Percentiles rank a stretch among this genome's conserved stretches.
Evolutionary conservation across 2,797 vertebrate genomes (phyloP).

Genomic region (Falco peregrinus): DNA sequence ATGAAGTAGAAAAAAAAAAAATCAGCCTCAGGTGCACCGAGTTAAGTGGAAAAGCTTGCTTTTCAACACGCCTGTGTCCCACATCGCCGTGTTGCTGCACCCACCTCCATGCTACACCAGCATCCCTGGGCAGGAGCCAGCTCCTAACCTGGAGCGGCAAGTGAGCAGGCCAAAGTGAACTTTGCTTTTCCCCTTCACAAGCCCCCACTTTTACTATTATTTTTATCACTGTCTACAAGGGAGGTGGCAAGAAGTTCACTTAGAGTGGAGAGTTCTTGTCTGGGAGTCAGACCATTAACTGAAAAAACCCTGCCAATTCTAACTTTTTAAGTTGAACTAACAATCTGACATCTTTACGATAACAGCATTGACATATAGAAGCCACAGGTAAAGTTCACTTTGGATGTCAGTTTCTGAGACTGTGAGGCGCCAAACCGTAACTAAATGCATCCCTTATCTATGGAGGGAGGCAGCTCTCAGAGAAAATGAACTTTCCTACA

Average conservation of each 20-base stretch:
- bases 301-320: neutral
- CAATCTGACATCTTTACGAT: neutral
- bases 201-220: neutral
- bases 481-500: neutral
- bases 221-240: neutral
- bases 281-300: neutral
- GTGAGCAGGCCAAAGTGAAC: neutral
- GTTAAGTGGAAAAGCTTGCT: neutral
- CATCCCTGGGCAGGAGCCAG: neutral
- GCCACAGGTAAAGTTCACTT: neutral
- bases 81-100: neutral
- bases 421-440: neutral
- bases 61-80: neutral
- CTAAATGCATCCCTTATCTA: neutral
- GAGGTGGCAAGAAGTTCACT: neutral
- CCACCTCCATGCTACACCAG: neutral
- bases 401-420: neutral
- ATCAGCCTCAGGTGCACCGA: neutral
- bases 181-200: neutral
- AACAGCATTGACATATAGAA: neutral
- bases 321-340: neutral
- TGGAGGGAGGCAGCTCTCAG: neutral
- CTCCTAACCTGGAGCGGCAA: neutral
- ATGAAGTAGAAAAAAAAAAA: neutral
- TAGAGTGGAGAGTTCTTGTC: neutral